A percentile compares a stretch with the other conserved stretches of the same genome.
Conservation (phyloP, 2,113 vertebrate genomes). For the Oceanodroma tethys region DNA sequence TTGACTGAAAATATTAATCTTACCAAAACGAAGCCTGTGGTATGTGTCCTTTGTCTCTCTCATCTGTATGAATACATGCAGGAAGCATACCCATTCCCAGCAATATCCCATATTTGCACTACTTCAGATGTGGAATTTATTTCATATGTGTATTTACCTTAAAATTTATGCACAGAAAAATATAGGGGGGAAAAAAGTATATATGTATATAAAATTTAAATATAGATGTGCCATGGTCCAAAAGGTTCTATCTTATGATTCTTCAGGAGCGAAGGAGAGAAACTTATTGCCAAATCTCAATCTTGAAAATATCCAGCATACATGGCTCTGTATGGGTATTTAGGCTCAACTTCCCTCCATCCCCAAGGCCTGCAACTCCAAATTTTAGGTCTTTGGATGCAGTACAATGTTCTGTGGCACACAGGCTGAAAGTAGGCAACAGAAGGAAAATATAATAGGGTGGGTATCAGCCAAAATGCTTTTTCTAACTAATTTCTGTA, state of each 20-base stretch:
- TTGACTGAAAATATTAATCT: neutral
- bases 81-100: neutral
- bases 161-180: neutral
- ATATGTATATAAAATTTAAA: neutral
- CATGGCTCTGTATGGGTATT: neutral
- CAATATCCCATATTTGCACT: neutral
- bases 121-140: neutral
- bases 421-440: neutral
- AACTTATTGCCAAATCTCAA: neutral
- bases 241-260: neutral
- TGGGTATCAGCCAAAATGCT: neutral
- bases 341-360: neutral
- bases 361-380: neutral
- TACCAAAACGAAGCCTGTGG: neutral
- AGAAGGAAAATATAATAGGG: neutral
- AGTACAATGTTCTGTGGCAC: neutral
- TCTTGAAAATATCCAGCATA: neutral
- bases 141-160: neutral
- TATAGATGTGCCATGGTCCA: neutral
- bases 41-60: neutral
- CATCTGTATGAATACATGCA: neutral
- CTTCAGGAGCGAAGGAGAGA: neutral
- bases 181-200: fast-evolving
- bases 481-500: neutral
- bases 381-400: neutral